Base-by-base conservation (phyloP, 2,797 vertebrate species). In the Phataginus tricuspis region DNA sequence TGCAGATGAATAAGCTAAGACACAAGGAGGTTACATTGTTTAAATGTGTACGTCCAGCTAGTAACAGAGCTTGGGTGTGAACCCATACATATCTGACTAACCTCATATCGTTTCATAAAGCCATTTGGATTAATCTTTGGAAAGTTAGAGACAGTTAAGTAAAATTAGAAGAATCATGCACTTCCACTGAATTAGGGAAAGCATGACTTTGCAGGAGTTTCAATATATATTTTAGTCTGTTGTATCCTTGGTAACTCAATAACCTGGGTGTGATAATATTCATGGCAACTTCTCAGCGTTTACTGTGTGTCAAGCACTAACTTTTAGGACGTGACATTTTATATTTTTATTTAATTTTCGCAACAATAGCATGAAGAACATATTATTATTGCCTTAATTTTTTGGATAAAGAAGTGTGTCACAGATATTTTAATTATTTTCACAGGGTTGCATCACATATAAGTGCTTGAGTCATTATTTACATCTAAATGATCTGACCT, bases 321-420 rank as follows among this genome's bases (percentile, higher is more conserved):
- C 45, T 88, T 85, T 55, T 68, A 68, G 9, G 45, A 53, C 2
- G 57, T 95, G n/a, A 25, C 2, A 55, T 79, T 79, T 90, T 77
- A 53, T 80, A 80, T 87, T 71, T 91, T 71, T 69, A 78, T 19
- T 89, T 94, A 84, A 61, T 45, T 78, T 71, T 86, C 2, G 90
- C 29, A 57, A 51, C 10, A 71, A 55, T 31, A 68, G 5, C 2
- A 39, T 71, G 21, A 88, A 53, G 13, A 92, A 31, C 0, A n/a
- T 64, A 51, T 2, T 53, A n/a, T 71, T 59, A 69, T 59, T 45
- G 78, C 13, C 29, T 37, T 3, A 6, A 64, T 34, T 86, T 91
- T 89, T 53, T 68, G 4, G 31, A 74, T 78, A 42, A 83, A 78
- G 37, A 88, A 53, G 63, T 74, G 5, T 90, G 8, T 57, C 27